A percentile compares a stretch with the other conserved stretches of the same genome.
Conservation (phyloP, 2,113 vertebrate genomes). For the Gnathonemus echidnorhynchus region DNA sequence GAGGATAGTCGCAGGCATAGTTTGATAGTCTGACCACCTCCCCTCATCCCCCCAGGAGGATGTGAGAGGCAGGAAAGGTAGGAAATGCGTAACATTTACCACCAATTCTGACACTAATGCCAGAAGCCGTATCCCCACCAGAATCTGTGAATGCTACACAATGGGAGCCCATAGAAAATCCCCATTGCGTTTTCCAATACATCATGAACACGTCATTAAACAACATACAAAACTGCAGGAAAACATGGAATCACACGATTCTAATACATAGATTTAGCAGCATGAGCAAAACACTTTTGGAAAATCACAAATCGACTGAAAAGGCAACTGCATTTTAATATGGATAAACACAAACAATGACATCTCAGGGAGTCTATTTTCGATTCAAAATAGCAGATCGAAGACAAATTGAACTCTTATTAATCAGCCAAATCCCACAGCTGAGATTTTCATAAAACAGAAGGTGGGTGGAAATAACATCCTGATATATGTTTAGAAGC, state of each 20-base stretch:
- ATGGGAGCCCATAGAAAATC: neutral
- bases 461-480: conserved; percentile 16
- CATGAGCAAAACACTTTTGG: neutral
- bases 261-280: neutral
- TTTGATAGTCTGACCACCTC: neutral
- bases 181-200: conserved; percentile 37
- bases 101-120: neutral
- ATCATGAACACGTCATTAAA: conserved; percentile 21
- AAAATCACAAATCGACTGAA: neutral
- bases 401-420: neutral
- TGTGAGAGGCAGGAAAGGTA: neutral
- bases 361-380: neutral
- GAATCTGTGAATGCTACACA: neutral
- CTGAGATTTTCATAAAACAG: neutral
- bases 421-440: neutral
- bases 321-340: neutral
- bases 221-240: conserved; percentile 7
- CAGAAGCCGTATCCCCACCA: neutral
- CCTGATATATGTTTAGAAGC: conserved; percentile 30
- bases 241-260: conserved; percentile 26
- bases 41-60: neutral
- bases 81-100: neutral
- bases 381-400: neutral
- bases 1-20: neutral
- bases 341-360: neutral